phyloP scores from a whole-genome alignment of 2,888 invertebrate species.

The Hyposoter dolosus region DNA sequence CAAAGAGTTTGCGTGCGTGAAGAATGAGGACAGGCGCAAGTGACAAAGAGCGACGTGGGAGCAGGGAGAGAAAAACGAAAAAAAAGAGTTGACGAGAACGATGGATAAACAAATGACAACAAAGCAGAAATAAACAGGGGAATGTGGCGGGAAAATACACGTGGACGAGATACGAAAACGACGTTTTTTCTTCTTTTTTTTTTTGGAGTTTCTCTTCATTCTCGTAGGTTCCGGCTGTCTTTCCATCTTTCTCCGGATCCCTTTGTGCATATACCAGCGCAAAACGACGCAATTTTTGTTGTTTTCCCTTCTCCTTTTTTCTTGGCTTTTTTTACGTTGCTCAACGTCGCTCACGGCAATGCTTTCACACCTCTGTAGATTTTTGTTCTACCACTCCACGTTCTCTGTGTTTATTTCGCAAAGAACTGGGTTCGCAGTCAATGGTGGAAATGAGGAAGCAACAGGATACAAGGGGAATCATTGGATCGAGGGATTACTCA shows the following conservation, averaged over 20 bases:
- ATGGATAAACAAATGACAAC: constrained; percentile 83
- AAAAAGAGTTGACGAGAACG: constrained; percentile 76
- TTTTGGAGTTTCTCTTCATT: constrained; percentile 47
- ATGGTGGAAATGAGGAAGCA: background rate
- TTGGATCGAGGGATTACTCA: background rate
- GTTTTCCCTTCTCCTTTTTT: background rate
- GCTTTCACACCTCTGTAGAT: constrained; percentile 61
- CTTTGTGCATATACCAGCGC: constrained; percentile 46
- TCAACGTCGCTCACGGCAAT: constrained; percentile 56
- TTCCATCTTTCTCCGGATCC: constrained; percentile 41
- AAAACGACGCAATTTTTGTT: constrained; percentile 65
- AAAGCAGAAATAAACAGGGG: constrained; percentile 82
- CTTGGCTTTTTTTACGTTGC: constrained; percentile 35
- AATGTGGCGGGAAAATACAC: constrained; percentile 83
- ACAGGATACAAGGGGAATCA: background rate
- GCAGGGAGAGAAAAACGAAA: constrained; percentile 66
- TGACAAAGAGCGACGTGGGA: constrained; percentile 38
- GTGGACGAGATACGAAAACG: constrained; percentile 77
- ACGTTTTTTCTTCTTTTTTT: constrained; percentile 69
- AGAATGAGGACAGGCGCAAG: constrained; percentile 62
- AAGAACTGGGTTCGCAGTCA: constrained; percentile 23
- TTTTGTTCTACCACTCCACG: constrained; percentile 27
- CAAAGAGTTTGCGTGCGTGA: constrained; percentile 47
- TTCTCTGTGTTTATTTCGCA: constrained; percentile 33
- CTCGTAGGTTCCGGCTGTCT: constrained; percentile 43